phyloP scores from a whole-genome alignment of 2,888 invertebrate species.

The Portevinia maculata region DNA sequence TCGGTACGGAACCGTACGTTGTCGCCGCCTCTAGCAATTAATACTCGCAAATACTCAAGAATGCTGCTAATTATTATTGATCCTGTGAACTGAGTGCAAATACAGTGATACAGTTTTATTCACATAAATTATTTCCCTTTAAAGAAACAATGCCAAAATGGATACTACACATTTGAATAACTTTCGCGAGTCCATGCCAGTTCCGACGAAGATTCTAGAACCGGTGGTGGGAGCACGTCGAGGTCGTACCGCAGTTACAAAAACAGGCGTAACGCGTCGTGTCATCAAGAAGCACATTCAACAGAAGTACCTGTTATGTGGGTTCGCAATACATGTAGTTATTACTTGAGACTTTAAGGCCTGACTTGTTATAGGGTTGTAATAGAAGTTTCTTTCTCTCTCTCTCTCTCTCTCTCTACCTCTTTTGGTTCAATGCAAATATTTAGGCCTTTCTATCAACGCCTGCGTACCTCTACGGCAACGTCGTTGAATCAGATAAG shows the following conservation, averaged over 20 bases:
- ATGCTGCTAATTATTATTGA: conserved; percentile 25
- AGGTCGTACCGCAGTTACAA: conserved; percentile 78
- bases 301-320: conserved; percentile 83
- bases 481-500: conserved; percentile 82
- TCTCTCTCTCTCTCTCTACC: conserved; percentile 26
- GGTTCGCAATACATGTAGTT: conserved; percentile 82
- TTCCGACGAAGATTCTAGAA: conserved; percentile 48
- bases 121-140: background rate
- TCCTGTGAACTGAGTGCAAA: conserved; percentile 29
- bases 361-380: conserved; percentile 49
- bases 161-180: conserved; percentile 46
- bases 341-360: conserved; percentile 56
- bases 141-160: conserved; percentile 31
- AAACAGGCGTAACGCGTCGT: conserved; percentile 80
- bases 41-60: conserved; percentile 1
- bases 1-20: background rate
- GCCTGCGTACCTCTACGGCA: conserved; percentile 82
- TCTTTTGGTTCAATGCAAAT: conserved; percentile 6
- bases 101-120: conserved; percentile 5
- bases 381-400: conserved; percentile 46
- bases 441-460: conserved; percentile 81
- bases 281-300: conserved; percentile 82
- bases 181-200: conserved; percentile 43
- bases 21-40: too few relatives aligned
- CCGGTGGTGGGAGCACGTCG: conserved; percentile 69